These are phyloP conservation scores for Diglossa cyanea DNA, from an alignment of 2,797 vertebrate genomes.

Conservation along the genomic window DNA sequence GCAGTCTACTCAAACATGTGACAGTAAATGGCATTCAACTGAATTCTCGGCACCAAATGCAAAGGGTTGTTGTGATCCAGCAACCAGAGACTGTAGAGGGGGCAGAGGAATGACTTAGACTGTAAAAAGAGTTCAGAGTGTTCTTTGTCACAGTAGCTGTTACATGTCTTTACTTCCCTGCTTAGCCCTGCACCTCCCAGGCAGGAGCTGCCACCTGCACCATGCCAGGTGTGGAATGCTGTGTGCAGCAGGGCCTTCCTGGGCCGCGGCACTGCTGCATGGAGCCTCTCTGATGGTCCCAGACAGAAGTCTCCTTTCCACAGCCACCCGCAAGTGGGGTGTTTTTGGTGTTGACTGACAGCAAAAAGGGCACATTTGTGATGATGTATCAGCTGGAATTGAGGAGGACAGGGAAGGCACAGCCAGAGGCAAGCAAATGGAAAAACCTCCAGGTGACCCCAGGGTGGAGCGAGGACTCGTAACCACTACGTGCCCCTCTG, in stretches of 20 bases:
- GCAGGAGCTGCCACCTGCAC: not conserved
- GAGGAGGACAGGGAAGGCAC: conserved; percentile 41
- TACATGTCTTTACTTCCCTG: not conserved
- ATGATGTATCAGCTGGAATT: conserved; percentile 18
- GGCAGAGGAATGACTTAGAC: not conserved
- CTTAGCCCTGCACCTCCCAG: not conserved
- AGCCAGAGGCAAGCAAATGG: conserved; percentile 41
- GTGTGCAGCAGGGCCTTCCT: not conserved
- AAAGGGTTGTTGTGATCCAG: conserved; percentile 18
- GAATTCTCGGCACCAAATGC: conserved; percentile 32
- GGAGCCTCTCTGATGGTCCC: not conserved
- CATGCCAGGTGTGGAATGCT: not conserved
- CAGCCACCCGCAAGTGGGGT: not conserved
- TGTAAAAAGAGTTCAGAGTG: conserved; percentile 10
- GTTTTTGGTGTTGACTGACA: not conserved
- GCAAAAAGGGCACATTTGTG: conserved; percentile 43
- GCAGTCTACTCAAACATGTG: conserved; percentile 47
- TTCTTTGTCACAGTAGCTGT: conserved; percentile 40
- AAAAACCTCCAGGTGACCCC: not conserved
- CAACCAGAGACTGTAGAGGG: not conserved
- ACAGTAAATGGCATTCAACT: conserved; percentile 34
- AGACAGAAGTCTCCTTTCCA: not conserved
- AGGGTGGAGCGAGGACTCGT: not conserved
- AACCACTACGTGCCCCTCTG: not conserved
- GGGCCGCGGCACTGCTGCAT: rapidly evolving